Conservation (phyloP, 2,113 vertebrate species). For the Sinocyclocheilus anshuiensis region DNA sequence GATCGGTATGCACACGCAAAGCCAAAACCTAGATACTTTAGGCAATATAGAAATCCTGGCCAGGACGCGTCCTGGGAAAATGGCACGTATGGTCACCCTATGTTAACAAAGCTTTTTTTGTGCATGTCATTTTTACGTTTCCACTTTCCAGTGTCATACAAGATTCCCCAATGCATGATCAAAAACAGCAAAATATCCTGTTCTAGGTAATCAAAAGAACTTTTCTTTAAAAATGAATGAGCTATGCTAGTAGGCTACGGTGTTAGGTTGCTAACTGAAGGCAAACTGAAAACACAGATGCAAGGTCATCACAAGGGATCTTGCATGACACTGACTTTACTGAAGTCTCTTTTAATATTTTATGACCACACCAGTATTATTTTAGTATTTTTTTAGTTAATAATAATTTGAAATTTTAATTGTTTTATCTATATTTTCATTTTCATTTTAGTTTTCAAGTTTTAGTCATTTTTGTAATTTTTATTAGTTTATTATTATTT, state of each 20-base stretch:
- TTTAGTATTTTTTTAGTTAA: too few species aligned
- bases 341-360: not conserved
- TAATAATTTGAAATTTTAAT: too few species aligned
- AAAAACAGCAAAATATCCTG: not conserved
- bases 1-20: too few species aligned
- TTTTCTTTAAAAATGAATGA: not conserved
- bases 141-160: not conserved
- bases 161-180: not conserved
- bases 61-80: too few species aligned
- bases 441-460: too few species aligned
- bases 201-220: not conserved
- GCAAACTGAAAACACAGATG: not conserved
- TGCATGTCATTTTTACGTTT: not conserved
- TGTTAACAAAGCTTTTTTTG: not conserved
- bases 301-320: not conserved
- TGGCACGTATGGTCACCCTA: too few species aligned
- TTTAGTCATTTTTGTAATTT: too few species aligned
- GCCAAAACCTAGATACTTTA: too few species aligned
- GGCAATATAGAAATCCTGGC: too few species aligned
- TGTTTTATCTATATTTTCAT: too few species aligned
- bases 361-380: not conserved
- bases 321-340: not conserved
- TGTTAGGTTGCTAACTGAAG: not conserved
- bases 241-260: not conserved
- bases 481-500: too few species aligned